These are phyloP conservation scores for Aphrocallistes beatrix DNA, from an alignment of 37 sponge, comb jelly and placozoan genomes.

Conservation along the genomic window DNA sequence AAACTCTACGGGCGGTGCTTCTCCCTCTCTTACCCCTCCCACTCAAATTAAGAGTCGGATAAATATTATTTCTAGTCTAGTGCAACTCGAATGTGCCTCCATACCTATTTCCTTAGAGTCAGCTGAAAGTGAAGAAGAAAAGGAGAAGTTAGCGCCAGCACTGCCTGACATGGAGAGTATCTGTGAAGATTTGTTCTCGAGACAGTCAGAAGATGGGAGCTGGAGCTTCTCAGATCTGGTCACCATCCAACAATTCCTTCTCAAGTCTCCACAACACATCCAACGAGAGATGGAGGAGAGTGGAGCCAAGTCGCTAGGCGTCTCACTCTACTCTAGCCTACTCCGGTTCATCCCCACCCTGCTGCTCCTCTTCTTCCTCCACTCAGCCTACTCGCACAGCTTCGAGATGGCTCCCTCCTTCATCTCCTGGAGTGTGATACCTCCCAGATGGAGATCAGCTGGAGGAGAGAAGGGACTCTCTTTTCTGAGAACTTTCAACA, in stretches of 20 bases:
- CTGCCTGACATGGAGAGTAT: not conserved
- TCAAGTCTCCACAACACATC: not conserved
- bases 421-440: not conserved
- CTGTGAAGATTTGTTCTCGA: not conserved
- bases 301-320: slow-evolving; percentile 1
- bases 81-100: no score
- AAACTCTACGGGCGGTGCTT: no score
- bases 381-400: not conserved
- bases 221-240: not conserved
- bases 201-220: not conserved
- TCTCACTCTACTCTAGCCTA: not conserved
- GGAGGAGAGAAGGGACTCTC: not conserved
- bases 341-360: not conserved
- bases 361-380: not conserved
- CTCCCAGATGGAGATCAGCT: not conserved
- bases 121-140: not conserved
- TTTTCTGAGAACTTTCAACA: slow-evolving; percentile 1
- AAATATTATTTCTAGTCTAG: no score
- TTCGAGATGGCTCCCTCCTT: slow-evolving; percentile 16
- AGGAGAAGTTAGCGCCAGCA: not conserved
- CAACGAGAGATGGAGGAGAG: not conserved
- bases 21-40: no score
- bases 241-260: not conserved
- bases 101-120: no score
- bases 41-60: no score